phyloP scores from a whole-genome alignment of 2,797 vertebrate species.

The Chiloscyllium punctatum region DNA sequence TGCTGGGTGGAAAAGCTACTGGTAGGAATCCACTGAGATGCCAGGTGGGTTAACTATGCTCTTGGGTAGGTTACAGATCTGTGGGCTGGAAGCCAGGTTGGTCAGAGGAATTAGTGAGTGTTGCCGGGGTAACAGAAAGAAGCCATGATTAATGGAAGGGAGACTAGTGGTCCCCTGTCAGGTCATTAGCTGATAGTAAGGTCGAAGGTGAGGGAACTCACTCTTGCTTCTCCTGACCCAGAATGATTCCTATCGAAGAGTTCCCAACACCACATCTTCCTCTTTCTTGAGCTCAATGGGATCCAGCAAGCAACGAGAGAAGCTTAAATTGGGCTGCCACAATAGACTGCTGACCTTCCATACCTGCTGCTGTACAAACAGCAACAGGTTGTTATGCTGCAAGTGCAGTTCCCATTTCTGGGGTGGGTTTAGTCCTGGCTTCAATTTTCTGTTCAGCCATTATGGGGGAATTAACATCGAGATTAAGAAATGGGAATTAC shows the following conservation, averaged over 20 bases:
- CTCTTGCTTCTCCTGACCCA: neutral
- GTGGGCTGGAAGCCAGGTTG: no score
- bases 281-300: neutral
- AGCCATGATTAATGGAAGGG: neutral
- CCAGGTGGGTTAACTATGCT: neutral
- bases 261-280: neutral
- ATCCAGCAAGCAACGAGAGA: neutral
- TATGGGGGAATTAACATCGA: neutral
- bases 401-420: neutral
- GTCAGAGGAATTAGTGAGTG: no score
- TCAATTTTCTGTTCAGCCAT: neutral
- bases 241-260: neutral
- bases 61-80: neutral
- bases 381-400: neutral
- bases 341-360: neutral
- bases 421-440: neutral
- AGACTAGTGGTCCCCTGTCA: neutral
- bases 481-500: neutral
- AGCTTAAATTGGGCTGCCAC: neutral
- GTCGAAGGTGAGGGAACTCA: neutral
- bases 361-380: neutral
- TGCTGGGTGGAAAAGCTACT: neutral
- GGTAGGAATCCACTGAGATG: neutral
- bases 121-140: neutral
- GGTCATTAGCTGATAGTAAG: neutral